phyloP scores from a whole-genome alignment of 2,113 vertebrate species.

The Coptodon rendalli region DNA sequence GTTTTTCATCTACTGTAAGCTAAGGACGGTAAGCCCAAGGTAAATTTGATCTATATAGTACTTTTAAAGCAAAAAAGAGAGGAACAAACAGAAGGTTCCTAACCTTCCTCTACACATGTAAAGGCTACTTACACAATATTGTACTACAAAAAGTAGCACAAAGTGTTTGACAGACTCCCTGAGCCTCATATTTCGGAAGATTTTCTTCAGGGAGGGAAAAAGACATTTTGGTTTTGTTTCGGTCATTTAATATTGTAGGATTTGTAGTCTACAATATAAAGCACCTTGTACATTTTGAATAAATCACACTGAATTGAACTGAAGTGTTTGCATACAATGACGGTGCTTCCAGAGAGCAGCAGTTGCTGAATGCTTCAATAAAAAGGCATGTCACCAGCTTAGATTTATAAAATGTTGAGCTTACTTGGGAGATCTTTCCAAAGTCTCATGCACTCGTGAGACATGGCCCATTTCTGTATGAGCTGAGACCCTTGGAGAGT shows the following conservation, averaged over 20 bases:
- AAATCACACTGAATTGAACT: background rate
- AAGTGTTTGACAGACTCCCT: background rate
- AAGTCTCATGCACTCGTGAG: background rate
- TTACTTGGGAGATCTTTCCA: background rate
- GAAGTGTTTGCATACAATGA: background rate
- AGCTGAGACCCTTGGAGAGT: background rate
- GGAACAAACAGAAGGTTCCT: background rate
- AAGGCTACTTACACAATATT: background rate
- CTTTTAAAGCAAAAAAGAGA: background rate
- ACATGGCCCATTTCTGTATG: background rate
- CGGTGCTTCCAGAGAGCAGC: background rate
- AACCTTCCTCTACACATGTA: background rate
- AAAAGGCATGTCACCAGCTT: background rate
- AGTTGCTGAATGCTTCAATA: background rate
- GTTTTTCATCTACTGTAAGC: background rate
- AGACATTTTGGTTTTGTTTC: background rate
- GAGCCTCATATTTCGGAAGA: background rate
- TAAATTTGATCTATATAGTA: background rate
- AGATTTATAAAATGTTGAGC: background rate
- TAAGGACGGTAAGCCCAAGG: background rate
- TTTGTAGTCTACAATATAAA: background rate
- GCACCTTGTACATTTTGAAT: background rate
- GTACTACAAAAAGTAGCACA: background rate
- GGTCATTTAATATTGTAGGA: background rate
- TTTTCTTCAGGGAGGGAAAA: background rate